Conservation (phyloP, 2,888 invertebrate genomes). For the Sarcophaga subvicina region DNA sequence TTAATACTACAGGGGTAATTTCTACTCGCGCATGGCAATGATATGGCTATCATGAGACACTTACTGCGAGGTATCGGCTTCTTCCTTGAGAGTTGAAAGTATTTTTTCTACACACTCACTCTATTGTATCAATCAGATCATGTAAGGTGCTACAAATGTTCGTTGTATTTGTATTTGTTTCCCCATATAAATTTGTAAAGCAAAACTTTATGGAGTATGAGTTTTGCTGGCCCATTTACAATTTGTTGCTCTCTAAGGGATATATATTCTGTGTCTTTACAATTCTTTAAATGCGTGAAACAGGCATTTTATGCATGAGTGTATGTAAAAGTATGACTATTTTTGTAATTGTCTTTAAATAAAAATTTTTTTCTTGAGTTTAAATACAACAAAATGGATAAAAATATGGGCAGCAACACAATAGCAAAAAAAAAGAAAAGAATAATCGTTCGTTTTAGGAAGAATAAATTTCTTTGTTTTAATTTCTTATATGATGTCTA, state of each 20-base stretch:
- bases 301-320: not conserved
- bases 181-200: not conserved
- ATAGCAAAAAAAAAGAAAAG: not conserved
- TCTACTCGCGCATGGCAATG: too few relatives aligned
- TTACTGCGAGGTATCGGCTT: too few relatives aligned
- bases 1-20: too few relatives aligned
- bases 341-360: not conserved
- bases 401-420: slow-evolving; percentile 17
- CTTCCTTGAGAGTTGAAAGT: too few relatives aligned
- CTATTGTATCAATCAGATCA: too few relatives aligned
- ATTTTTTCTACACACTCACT: too few relatives aligned
- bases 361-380: not conserved
- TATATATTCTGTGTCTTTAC: not conserved
- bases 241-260: not conserved
- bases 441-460: not conserved
- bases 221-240: not conserved
- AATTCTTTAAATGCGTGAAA: not conserved
- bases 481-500: slow-evolving; percentile 39
- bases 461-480: slow-evolving; percentile 27
- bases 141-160: too few relatives aligned
- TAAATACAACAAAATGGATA: not conserved
- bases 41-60: too few relatives aligned
- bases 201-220: not conserved
- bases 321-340: not conserved
- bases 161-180: not conserved